Base-by-base conservation (phyloP, 2,113 vertebrate genomes). In the Mastomys natalensis region DNA sequence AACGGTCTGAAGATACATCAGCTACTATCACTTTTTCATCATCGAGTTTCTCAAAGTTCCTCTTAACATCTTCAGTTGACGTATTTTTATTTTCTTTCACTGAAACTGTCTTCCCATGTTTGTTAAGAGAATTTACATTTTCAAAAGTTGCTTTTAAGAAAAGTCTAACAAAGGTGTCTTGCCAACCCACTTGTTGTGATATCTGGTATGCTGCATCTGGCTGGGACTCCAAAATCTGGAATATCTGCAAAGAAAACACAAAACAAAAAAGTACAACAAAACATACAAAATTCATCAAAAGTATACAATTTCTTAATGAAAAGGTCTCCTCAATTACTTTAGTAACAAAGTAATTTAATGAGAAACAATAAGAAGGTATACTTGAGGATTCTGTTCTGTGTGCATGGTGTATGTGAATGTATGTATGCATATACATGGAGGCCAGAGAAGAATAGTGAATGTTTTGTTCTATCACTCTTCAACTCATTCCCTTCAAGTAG, bases 181-280 rank as follows among this genome's bases (percentile, higher is more conserved):
- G 99, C 99, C 99, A 99, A 95, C 99, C 99, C 94, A 99, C 98
- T 98, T 99, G 99, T 96, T 98, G 99, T 43, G 99, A 98, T 95
- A 99, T 99, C 97, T 99, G 99, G 87, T 98, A 95, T 3, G 99
- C 99, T 77, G 99, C 99, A n/a, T 99, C 99, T 94, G 98, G 77
- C 15, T 99, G 99, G 77, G 99, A 99, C 98, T 99, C 99, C 15
- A 99, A 98, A 98, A 99, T 99, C 95, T 99, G 99, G 98, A 99
- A 98, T 96, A 99, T 97, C 99, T 99, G 95, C 60, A 97, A 0
- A 97, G 74, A 97, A 74, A 91, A 97, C 93, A 82, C 21, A 40
- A 81, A 81, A 96, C 96, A 21, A 95, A 96, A 97, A 31, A 92
- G 74, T 22, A 93, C 22, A 96, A 91, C 87, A 34, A 68, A 72